Percentiles rank a stretch among this genome's conserved stretches.
These are phyloP conservation scores for Pachycephus smyrnensis DNA, from an alignment of 2,888 invertebrate species.

Conservation along the genomic window DNA sequence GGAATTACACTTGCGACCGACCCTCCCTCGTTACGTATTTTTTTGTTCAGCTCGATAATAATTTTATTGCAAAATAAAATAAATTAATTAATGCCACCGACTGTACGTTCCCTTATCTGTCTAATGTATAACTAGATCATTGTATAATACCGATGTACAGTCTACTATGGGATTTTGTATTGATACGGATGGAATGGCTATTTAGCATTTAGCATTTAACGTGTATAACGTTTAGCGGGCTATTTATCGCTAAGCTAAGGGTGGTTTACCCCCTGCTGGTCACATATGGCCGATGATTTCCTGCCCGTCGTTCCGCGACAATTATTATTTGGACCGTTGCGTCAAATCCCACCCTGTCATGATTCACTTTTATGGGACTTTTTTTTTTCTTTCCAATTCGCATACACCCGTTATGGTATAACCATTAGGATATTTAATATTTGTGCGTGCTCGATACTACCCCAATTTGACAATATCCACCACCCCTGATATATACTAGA, in stretches of 20 bases:
- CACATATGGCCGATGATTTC: conserved; percentile 59
- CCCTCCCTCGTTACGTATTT: background rate
- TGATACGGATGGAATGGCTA: conserved; percentile 14
- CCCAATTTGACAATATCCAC: background rate
- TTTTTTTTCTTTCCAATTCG: conserved; percentile 30
- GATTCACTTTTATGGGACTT: conserved; percentile 48
- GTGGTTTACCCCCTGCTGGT: conserved; percentile 53
- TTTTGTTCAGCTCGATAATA: background rate
- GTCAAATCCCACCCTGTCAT: conserved; percentile 31
- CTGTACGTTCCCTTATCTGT: too few species aligned
- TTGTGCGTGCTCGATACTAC: background rate
- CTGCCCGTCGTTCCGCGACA: conserved; percentile 42
- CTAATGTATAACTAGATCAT: too few species aligned
- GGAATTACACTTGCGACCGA: background rate
- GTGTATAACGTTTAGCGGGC: conserved; percentile 21
- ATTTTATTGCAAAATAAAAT: background rate
- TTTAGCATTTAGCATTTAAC: conserved; percentile 51
- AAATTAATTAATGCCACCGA: background rate
- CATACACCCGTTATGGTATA: background rate
- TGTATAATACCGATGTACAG: background rate
- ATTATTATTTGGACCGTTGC: conserved; percentile 50
- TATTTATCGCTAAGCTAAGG: conserved; percentile 47
- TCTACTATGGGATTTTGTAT: background rate
- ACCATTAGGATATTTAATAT: background rate
- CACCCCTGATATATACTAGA: background rate